Evolutionary conservation across 2,888 invertebrate species (phyloP).

Genomic region (Scaptomyza polygonia): DNA sequence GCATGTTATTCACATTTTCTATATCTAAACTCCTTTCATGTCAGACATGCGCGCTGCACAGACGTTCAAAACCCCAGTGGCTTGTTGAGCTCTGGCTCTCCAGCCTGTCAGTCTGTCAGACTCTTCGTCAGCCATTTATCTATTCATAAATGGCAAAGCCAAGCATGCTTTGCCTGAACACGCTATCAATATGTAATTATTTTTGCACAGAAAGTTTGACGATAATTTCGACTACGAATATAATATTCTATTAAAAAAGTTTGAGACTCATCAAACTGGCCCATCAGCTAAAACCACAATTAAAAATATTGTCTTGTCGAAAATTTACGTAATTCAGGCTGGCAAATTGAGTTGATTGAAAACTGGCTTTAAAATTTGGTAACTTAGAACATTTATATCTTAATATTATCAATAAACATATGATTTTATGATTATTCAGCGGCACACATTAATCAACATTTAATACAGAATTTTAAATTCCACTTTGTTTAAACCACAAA

Average conservation of each 20-base stretch:
- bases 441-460: background rate
- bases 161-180: slow-evolving; percentile 39
- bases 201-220: slow-evolving; percentile 37
- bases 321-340: slow-evolving; percentile 46
- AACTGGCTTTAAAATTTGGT: background rate
- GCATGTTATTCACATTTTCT: slow-evolving; percentile 49
- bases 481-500: slow-evolving; percentile 33
- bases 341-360: slow-evolving; percentile 11
- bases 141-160: slow-evolving; percentile 65
- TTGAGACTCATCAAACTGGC: slow-evolving; percentile 1
- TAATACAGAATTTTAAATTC: background rate
- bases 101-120: slow-evolving; percentile 28
- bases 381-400: no score
- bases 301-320: slow-evolving; percentile 57
- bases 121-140: slow-evolving; percentile 43
- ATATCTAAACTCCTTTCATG: slow-evolving; percentile 38
- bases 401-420: no score
- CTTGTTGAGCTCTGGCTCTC: slow-evolving; percentile 53
- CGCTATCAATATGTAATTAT: slow-evolving; percentile 75
- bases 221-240: slow-evolving; percentile 30
- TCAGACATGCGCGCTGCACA: slow-evolving; percentile 73
- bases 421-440: no score
- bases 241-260: slow-evolving; percentile 55
- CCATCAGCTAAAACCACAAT: slow-evolving; percentile 43
- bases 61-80: slow-evolving; percentile 39